These are phyloP conservation scores for Caenorhabditis zanzibari DNA, from an alignment of 2,888 invertebrate species.

Conservation along the genomic window DNA sequence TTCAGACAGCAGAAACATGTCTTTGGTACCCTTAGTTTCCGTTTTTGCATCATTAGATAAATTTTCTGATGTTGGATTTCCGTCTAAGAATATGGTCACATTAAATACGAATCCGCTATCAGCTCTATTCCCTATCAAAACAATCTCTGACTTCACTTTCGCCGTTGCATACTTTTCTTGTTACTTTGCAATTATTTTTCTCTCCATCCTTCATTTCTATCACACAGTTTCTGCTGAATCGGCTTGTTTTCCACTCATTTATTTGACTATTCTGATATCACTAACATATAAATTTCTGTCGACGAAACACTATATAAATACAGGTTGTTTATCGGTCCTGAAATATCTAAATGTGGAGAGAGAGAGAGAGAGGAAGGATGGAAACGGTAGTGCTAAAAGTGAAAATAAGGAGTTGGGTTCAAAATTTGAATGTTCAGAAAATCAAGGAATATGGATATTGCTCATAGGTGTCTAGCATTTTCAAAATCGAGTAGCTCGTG, in stretches of 20 bases:
- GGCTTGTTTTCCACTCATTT: slow-evolving; percentile 6
- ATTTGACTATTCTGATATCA: slow-evolving; percentile 32
- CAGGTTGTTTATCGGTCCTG: slow-evolving; percentile 16
- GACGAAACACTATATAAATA: slow-evolving; percentile 40
- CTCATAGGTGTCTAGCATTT: no score
- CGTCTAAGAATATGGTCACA: no score
- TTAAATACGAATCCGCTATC: no score
- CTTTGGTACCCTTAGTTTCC: no score
- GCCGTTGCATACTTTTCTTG: no score
- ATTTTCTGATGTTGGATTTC: no score
- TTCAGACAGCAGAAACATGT: no score
- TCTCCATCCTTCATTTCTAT: not conserved
- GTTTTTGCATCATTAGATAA: no score
- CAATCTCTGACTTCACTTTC: not conserved
- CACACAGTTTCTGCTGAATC: slow-evolving; percentile 7
- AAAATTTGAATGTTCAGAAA: not conserved
- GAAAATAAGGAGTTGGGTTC: not conserved
- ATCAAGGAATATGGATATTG: not conserved
- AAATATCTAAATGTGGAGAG: slow-evolving; percentile 12
- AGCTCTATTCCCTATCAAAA: no score
- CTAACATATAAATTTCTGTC: slow-evolving; percentile 29
- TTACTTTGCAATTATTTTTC: not conserved
- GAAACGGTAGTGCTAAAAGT: not conserved
- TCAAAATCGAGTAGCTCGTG: no score
- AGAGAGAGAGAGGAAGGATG: not conserved